phyloP scores from a whole-genome alignment of 2,888 invertebrate species.

The Campopleginae sp. region DNA sequence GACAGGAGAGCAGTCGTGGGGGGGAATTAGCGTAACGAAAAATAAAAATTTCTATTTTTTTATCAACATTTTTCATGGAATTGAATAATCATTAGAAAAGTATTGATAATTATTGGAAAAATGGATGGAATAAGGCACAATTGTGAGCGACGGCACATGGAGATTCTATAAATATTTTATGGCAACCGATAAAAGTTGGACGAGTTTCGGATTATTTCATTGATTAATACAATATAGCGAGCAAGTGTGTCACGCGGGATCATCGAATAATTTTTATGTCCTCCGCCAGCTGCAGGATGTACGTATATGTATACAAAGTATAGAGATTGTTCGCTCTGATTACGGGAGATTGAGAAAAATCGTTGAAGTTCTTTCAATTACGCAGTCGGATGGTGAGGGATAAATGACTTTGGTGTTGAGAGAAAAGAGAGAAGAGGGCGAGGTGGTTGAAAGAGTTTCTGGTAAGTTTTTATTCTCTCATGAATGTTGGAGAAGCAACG shows the following conservation, averaged over 20 bases:
- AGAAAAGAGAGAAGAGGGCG: neutral
- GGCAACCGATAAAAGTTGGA: neutral
- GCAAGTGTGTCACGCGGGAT: constrained; percentile 39
- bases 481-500: constrained; percentile 15
- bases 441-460: constrained; percentile 34
- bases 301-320: constrained; percentile 9
- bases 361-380: constrained; percentile 80
- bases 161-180: neutral
- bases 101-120: neutral
- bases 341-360: constrained; percentile 57
- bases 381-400: constrained; percentile 63
- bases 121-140: neutral
- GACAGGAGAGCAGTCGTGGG: neutral
- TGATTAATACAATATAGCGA: constrained; percentile 15
- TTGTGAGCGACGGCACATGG: neutral
- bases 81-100: neutral
- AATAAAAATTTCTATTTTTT: neutral
- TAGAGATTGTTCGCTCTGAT: constrained; percentile 55
- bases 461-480: constrained; percentile 56
- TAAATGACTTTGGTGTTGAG: constrained; percentile 24
- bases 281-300: constrained; percentile 74
- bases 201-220: constrained; percentile 37
- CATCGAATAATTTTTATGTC: constrained; percentile 74
- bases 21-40: neutral
- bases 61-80: neutral